Evolutionary conservation across 2,113 vertebrate species (phyloP), one percentile per base, ranked within the genome.

Genomic region (Cygnus buccinator): DNA sequence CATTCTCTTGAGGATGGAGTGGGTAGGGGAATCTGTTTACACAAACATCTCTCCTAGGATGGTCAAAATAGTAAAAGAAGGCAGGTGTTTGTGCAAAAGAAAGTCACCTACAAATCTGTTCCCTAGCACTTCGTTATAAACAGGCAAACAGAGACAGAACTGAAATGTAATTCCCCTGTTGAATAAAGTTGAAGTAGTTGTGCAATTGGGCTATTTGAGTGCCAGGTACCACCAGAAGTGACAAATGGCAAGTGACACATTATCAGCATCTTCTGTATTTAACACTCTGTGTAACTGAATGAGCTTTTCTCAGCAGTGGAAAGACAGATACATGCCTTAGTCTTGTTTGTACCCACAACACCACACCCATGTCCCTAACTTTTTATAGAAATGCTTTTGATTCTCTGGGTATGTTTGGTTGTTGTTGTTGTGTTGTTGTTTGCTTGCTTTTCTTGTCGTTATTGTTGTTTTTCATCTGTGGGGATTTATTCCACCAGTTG

Each of bases 401-500:
- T 78, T 93, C 78, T 81, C 31, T 81, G 70, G 59, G 35, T 89
- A 22, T 11, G 10, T 20, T 21, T 48, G 46, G 44, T 79, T 77
- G 63, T 79, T 77, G 63, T 79, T 76, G 57, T 41, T 43, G 25
- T 65, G 44, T 79, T 77, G 63, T 79, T 17, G 73, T 87, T 76
- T 48, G 46, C 46, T 21, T 48, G 46, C 46, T 48, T 48, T 48
- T 48, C 46, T 48, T 48, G 44, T 79, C 75, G 63, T 79, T 17
- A 73, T 87, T 76, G 57, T 41, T 43, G 25, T 65, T 85, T 33
- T 74, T 92, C 87, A 81, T 95, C 87, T 76, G 44, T 76, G 39
- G 90, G 78, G 89, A 94, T 84, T 89, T 35, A 41, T 97, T 78
- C 94, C 80, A 83, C 9, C 77, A 90, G 84, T 80, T 92, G 86